A percentile compares a stretch with the other conserved stretches of the same genome.
Conservation (phyloP, 2,113 vertebrate genomes). For the Campylomormyrus numenius region DNA sequence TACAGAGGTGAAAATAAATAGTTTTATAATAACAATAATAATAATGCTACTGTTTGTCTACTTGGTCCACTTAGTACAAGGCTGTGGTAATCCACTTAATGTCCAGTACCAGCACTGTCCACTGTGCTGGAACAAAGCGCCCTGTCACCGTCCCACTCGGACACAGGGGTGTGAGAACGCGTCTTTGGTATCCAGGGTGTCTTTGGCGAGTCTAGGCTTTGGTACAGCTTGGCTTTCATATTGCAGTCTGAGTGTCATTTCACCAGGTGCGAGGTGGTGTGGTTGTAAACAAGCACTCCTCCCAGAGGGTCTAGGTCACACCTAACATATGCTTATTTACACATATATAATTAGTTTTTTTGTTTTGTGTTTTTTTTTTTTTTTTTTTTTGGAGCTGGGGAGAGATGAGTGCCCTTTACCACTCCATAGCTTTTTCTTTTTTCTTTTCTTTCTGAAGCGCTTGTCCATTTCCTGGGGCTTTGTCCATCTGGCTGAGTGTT, state of each 20-base stretch:
- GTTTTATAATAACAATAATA: slow-evolving; percentile 60
- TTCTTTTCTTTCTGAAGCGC: background rate
- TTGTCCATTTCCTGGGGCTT: background rate
- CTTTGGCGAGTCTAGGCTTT: background rate
- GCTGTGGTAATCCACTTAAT: slow-evolving; percentile 65
- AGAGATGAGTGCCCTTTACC: background rate
- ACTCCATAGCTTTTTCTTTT: background rate
- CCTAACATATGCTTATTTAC: background rate
- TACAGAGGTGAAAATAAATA: slow-evolving; percentile 82
- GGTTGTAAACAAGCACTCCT: slow-evolving; percentile 2
- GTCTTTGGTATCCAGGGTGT: slow-evolving; percentile 6
- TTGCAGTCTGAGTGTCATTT: background rate
- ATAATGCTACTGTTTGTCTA: slow-evolving; percentile 71
- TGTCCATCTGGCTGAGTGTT: too few relatives aligned
- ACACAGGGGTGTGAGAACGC: background rate
- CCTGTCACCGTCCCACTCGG: slow-evolving; percentile 50
- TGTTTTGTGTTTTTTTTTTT: background rate
- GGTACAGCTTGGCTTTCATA: background rate
- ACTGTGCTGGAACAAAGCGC: slow-evolving; percentile 59
- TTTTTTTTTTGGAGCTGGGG: background rate
- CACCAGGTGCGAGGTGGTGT: background rate
- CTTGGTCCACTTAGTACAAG: slow-evolving; percentile 73
- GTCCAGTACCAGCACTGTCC: slow-evolving; percentile 69
- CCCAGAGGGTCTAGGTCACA: background rate
- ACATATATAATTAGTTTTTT: background rate